Percentiles rank a stretch among this genome's conserved stretches.
phyloP scores from a whole-genome alignment of 2,113 vertebrate genomes.

The Okapia johnstoni region DNA sequence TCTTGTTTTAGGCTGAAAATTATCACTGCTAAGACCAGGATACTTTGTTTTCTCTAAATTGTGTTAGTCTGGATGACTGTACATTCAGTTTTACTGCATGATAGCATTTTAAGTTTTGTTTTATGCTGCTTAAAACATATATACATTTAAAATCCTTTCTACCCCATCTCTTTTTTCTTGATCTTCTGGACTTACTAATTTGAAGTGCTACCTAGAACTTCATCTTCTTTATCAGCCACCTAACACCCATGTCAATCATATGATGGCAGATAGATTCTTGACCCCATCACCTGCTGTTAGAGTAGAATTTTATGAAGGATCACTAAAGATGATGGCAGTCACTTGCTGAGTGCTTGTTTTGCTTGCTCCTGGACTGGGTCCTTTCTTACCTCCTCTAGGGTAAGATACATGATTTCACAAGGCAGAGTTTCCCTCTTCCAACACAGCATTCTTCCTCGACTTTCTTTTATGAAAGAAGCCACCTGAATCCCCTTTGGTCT shows the following conservation, averaged over 20 bases:
- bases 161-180: not conserved
- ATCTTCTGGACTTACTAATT: conserved; percentile 20
- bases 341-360: not conserved
- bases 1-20: conserved; percentile 56
- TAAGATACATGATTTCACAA: not conserved
- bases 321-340: not conserved
- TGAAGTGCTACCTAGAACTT: conserved; percentile 18
- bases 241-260: not conserved
- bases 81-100: conserved; percentile 34
- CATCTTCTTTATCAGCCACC: not conserved
- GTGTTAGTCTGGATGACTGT: not conserved
- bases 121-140: not conserved
- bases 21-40: conserved; percentile 36
- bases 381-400: not conserved
- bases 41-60: not conserved
- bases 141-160: not conserved
- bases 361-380: not conserved
- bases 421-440: not conserved
- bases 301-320: not conserved
- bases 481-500: not conserved
- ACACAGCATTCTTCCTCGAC: not conserved
- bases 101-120: not conserved
- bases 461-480: not conserved
- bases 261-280: not conserved
- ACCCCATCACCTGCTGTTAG: not conserved